phyloP scores from a whole-genome alignment of 2,797 vertebrate species.

The Dallia pectoralis region DNA sequence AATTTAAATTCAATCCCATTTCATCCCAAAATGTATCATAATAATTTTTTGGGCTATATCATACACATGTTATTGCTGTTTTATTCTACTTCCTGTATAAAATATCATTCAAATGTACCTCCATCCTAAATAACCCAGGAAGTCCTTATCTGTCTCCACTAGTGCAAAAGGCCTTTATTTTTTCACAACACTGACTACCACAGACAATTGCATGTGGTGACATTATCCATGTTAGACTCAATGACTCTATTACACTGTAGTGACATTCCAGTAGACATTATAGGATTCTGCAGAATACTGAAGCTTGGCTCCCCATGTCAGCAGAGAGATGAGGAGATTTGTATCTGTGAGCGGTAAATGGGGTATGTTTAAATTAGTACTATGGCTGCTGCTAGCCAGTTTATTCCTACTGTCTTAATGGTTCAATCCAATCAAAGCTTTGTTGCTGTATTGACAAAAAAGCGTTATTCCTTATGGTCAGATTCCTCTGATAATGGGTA shows the following conservation, averaged over 20 bases:
- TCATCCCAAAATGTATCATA: no score
- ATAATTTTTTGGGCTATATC: no score
- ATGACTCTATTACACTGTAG: not conserved
- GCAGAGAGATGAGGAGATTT: not conserved
- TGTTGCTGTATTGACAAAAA: no score
- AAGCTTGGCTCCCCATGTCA: not conserved
- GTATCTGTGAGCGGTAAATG: not conserved
- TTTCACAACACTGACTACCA: not conserved
- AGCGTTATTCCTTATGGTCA: no score
- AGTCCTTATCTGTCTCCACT: not conserved
- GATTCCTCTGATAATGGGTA: no score
- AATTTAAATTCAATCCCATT: no score
- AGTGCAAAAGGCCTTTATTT: not conserved
- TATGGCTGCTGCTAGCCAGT: not conserved
- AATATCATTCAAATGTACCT: no score
- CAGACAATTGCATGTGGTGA: not conserved
- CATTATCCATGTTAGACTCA: not conserved
- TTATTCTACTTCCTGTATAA: no score
- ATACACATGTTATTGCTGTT: no score
- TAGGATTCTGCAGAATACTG: slow-evolving; percentile 3
- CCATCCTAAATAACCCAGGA: not conserved
- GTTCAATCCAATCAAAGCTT: no score
- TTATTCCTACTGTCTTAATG: no score
- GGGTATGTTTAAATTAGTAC: slow-evolving; percentile 1
- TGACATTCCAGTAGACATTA: not conserved